Percentiles rank a stretch among this genome's conserved stretches.
Evolutionary conservation across 2,888 invertebrate genomes (phyloP).

Genomic region (Phaedon cochleariae): DNA sequence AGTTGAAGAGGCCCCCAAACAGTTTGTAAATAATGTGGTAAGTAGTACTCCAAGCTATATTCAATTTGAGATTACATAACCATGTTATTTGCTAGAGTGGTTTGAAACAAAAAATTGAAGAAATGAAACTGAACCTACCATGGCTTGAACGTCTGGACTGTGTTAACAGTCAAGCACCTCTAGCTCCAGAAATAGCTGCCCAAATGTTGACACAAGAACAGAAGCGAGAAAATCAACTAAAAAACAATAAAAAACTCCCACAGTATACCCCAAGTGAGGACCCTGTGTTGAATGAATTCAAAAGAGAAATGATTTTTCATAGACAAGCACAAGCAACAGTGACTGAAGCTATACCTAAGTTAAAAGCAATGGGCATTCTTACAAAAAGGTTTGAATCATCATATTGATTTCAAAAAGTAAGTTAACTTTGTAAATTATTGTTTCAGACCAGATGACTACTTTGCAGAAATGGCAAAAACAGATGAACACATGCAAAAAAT

Average conservation of each 20-base stretch:
- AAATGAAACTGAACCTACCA: constrained; percentile 75
- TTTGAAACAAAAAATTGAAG: constrained; percentile 75
- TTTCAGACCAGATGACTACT: constrained; percentile 90
- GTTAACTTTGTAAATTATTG: not conserved
- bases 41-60: constrained; percentile 55
- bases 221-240: constrained; percentile 70
- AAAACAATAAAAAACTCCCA: constrained; percentile 76
- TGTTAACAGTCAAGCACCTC: constrained; percentile 77
- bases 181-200: constrained; percentile 85
- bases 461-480: constrained; percentile 98
- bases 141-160: constrained; percentile 91
- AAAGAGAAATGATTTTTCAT: constrained; percentile 87
- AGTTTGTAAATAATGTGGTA: constrained; percentile 78
- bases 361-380: constrained; percentile 78
- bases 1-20: constrained; percentile 67
- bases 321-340: constrained; percentile 90
- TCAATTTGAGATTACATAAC: too few species aligned
- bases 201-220: constrained; percentile 80
- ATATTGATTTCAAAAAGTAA: not conserved
- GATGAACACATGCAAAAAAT: constrained; percentile 98
- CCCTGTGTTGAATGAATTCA: constrained; percentile 89
- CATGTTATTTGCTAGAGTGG: constrained; percentile 60
- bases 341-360: constrained; percentile 76
- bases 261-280: constrained; percentile 74
- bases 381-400: constrained; percentile 66